Evolutionary conservation across 2,888 invertebrate genomes (phyloP).

Genomic region (Bombylius discolor): DNA sequence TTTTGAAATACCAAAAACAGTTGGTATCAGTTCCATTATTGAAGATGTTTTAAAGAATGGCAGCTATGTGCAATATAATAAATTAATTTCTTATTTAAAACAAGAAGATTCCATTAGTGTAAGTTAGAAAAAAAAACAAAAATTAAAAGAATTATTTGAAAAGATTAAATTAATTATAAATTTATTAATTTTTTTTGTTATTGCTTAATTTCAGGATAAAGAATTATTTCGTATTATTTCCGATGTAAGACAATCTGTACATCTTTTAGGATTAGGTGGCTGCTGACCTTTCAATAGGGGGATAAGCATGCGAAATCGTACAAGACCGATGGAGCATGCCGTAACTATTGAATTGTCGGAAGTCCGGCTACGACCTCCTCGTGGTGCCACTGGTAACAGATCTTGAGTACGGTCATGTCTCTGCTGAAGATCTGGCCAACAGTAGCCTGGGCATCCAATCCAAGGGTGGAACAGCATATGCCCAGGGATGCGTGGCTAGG

Average conservation of each 20-base stretch:
- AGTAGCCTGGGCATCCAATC: too few relatives aligned
- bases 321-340: too few relatives aligned
- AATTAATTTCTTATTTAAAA: slow-evolving; percentile 24
- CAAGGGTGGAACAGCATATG: too few relatives aligned
- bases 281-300: too few relatives aligned
- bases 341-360: too few relatives aligned
- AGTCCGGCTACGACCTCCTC: too few relatives aligned
- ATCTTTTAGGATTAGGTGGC: slow-evolving; percentile 43
- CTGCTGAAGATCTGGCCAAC: too few relatives aligned
- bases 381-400: too few relatives aligned
- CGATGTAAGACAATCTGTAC: slow-evolving; percentile 44
- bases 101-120: slow-evolving; percentile 14
- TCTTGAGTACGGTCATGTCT: too few relatives aligned
- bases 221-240: slow-evolving; percentile 43
- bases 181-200: background rate
- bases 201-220: slow-evolving; percentile 36
- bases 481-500: too few relatives aligned
- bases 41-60: slow-evolving; percentile 20
- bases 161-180: background rate
- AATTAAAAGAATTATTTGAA: background rate
- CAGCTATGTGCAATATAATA: slow-evolving; percentile 23
- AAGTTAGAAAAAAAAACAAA: background rate
- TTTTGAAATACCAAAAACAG: slow-evolving; percentile 25
- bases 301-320: too few relatives aligned
- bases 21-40: slow-evolving; percentile 23